Base-by-base conservation (phyloP, 2,888 invertebrate species). In the Sesamia inferens region DNA sequence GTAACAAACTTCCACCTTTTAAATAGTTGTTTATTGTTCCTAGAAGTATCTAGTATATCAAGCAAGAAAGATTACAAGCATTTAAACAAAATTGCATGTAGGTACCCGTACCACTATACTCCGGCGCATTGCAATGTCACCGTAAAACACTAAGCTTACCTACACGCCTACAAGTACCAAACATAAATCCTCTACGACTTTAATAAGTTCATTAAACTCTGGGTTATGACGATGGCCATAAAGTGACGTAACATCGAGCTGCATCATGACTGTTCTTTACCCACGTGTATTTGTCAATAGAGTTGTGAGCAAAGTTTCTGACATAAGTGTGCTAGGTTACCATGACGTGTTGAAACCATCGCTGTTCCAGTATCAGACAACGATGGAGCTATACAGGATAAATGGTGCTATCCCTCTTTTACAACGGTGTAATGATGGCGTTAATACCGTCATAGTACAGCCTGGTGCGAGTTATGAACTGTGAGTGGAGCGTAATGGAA, bases 161-260 rank as follows among this genome's bases (percentile, higher is more conserved):
- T 8, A 63, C 24, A n/a, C 5, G 24, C 3, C 19, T 13, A 44
- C 10, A 24, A 6, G 11, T 7, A 51, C 22, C 7, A 51, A 42
- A 48, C n/a, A 44, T 48, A 64, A 48, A 16, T 31, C 11, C 31
- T 11, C 16, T 42, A 14, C 47, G n/a, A 47, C 47, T 24, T 16
- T 54, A 55, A 5, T 70, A 68, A 79, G 81, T 62, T 83, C 81
- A 71, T 79, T 14, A 55, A 79, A 75, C 80, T 68, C 31, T 24
- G 13, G 39, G 24, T 44, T 22, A 51, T 66, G 22, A 61, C 62
- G 65, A 74, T 6, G 58, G 51, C n/a, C 59, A 75, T 76, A 63
- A 75, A 47, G 61, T 81, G 71, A 62, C 71, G 84, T 62, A 81
- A 84, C 19, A 47, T 39, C 62, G 58, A 10, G n/a, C 48, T 71